Conservation (phyloP, 2,797 vertebrate genomes). For the Salarias fasciatus region DNA sequence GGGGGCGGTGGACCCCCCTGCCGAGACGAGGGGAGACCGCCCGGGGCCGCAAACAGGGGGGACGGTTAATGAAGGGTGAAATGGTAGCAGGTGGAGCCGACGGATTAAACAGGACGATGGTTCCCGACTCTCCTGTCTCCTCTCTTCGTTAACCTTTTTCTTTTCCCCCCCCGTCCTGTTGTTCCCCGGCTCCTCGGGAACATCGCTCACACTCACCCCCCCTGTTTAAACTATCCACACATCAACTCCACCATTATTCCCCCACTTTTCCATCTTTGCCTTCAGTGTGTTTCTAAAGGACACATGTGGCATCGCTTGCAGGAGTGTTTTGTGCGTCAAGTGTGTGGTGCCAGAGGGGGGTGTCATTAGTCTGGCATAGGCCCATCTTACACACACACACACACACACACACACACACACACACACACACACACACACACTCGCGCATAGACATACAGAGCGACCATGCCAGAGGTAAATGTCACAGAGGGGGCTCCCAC, state of each 20-base stretch:
- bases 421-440: slow-evolving; percentile 39
- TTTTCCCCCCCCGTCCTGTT: not conserved
- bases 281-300: slow-evolving; percentile 38
- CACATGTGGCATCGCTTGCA: slow-evolving; percentile 35
- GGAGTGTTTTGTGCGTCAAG: slow-evolving; percentile 46
- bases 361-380: slow-evolving; percentile 65
- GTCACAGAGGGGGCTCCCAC: slow-evolving; percentile 76
- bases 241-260: slow-evolving; percentile 13
- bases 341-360: slow-evolving; percentile 36
- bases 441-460: slow-evolving; percentile 23
- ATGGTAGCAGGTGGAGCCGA: slow-evolving; percentile 57
- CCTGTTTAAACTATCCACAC: not conserved
- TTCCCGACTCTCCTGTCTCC: slow-evolving; percentile 10
- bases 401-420: slow-evolving; percentile 26
- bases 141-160: slow-evolving; percentile 28
- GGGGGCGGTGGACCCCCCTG: slow-evolving; percentile 31
- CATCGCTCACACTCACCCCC: not conserved
- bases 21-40: slow-evolving; percentile 31
- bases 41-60: slow-evolving; percentile 1
- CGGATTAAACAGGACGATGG: slow-evolving; percentile 41
- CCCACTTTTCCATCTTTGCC: not conserved
- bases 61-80: slow-evolving; percentile 63
- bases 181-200: not conserved
- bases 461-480: slow-evolving; percentile 67
- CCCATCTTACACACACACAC: slow-evolving; percentile 50